phyloP scores from a whole-genome alignment of 1,140 invertebrate species.

The Drosophila setifemur region DNA sequence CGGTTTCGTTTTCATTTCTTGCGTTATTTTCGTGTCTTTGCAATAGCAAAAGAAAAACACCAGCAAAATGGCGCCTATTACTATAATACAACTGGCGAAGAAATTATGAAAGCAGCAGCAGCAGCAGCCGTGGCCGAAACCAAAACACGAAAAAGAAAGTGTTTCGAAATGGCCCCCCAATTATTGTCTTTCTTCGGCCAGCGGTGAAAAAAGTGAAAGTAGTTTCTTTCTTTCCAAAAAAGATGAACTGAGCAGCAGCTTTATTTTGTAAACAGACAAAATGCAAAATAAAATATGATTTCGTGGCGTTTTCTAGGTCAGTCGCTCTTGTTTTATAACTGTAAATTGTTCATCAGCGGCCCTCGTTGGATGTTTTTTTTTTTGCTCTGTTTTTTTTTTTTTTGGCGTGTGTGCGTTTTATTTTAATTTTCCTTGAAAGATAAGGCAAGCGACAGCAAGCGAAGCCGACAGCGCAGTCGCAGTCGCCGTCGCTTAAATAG shows the following conservation, averaged over 20 bases:
- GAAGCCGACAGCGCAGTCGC: no score
- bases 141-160: conserved; percentile 67
- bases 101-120: conserved; percentile 79
- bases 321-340: conserved; percentile 51
- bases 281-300: conserved; percentile 33
- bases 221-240: no score
- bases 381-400: not conserved
- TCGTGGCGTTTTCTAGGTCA: conserved; percentile 68
- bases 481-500: conserved; percentile 68
- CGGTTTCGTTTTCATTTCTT: conserved; percentile 81
- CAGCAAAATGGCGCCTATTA: conserved; percentile 74
- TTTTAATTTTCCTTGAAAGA: conserved; percentile 80
- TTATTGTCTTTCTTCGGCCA: conserved; percentile 5
- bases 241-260: not conserved
- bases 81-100: conserved; percentile 60
- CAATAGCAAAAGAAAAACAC: conserved; percentile 59
- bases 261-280: conserved; percentile 4
- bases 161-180: conserved; percentile 68
- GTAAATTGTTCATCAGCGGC: conserved; percentile 63
- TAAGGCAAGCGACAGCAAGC: conserved; percentile 57
- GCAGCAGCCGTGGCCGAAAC: no score
- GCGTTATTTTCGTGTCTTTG: conserved; percentile 79
- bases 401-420: conserved; percentile 33
- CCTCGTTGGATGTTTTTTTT: conserved; percentile 1
- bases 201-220: conserved; percentile 64